Evolutionary conservation across 64 coral and sea anemone genomes (phyloP).

Genomic region (Cladopsammia gracilis): DNA sequence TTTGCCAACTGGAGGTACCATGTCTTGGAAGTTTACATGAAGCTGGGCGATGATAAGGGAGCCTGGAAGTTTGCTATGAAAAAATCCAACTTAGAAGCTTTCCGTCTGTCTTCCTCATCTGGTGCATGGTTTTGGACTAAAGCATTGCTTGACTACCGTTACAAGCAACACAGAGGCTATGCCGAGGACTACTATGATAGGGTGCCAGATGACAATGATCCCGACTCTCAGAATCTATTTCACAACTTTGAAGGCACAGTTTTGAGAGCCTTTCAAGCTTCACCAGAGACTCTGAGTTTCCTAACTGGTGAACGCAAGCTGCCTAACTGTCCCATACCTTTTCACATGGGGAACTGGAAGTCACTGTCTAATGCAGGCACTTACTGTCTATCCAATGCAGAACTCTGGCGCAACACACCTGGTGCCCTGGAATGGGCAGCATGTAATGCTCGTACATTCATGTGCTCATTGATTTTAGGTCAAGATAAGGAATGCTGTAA

Average conservation of each 20-base stretch:
- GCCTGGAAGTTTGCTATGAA: conserved; percentile 80
- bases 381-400: conserved; percentile 85
- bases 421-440: conserved; percentile 90
- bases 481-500: conserved; percentile 66
- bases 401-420: conserved; percentile 83
- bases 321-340: conserved; percentile 67
- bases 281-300: conserved; percentile 55
- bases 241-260: conserved; percentile 72
- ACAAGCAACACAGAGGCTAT: conserved; percentile 78
- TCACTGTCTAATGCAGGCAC: conserved; percentile 77
- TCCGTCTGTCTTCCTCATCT: conserved; percentile 67
- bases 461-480: conserved; percentile 68
- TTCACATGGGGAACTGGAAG: conserved; percentile 66
- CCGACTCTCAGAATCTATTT: conserved; percentile 20
- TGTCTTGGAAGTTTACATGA: conserved; percentile 92
- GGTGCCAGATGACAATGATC: background rate
- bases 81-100: conserved; percentile 81
- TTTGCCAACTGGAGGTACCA: conserved; percentile 96
- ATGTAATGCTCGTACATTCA: conserved; percentile 69
- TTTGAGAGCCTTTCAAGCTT: conserved; percentile 82
- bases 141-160: conserved; percentile 81
- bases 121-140: conserved; percentile 83
- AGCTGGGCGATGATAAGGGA: conserved; percentile 85
- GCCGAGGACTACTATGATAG: conserved; percentile 70
- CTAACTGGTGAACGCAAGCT: conserved; percentile 81